These are phyloP conservation scores for Mustela lutreola DNA, from an alignment of 2,113 vertebrate genomes.

Conservation along the genomic window DNA sequence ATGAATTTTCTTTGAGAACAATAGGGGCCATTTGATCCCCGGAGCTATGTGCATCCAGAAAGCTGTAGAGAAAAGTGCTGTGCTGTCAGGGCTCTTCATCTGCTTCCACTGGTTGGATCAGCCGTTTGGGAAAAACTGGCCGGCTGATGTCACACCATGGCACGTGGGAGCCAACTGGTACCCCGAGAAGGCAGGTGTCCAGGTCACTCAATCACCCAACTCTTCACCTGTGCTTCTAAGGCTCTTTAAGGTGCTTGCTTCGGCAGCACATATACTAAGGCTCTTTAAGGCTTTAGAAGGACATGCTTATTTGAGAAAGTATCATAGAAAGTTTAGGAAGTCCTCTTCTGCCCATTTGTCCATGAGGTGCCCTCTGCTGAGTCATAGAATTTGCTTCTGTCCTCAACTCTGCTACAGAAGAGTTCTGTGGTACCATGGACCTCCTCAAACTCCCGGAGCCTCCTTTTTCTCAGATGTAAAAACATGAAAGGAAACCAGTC, in stretches of 20 bases:
- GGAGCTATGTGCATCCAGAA: not conserved
- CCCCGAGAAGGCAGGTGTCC: not conserved
- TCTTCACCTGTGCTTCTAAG: not conserved
- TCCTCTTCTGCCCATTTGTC: not conserved
- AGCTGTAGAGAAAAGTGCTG: not conserved
- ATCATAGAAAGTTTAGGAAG: too few relatives aligned
- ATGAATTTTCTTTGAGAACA: slow-evolving; percentile 63
- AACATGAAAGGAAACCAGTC: not conserved
- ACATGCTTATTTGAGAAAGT: too few relatives aligned
- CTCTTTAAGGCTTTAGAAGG: not conserved
- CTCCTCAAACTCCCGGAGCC: not conserved
- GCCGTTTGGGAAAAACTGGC: not conserved
- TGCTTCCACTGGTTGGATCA: not conserved
- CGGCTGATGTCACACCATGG: not conserved
- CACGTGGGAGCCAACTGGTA: rapidly evolving
- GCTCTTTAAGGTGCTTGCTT: not conserved
- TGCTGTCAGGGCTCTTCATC: not conserved
- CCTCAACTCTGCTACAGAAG: not conserved
- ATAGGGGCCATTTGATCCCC: slow-evolving; percentile 48
- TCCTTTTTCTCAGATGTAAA: not conserved
- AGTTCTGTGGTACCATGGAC: not conserved
- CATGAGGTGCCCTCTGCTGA: too few relatives aligned
- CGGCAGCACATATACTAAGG: too few relatives aligned
- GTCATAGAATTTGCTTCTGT: not conserved
- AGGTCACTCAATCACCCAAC: rapidly evolving